Evolutionary conservation across 2,797 vertebrate species (phyloP), one percentile per base, ranked within the genome.

Genomic region (Leuciscus waleckii): DNA sequence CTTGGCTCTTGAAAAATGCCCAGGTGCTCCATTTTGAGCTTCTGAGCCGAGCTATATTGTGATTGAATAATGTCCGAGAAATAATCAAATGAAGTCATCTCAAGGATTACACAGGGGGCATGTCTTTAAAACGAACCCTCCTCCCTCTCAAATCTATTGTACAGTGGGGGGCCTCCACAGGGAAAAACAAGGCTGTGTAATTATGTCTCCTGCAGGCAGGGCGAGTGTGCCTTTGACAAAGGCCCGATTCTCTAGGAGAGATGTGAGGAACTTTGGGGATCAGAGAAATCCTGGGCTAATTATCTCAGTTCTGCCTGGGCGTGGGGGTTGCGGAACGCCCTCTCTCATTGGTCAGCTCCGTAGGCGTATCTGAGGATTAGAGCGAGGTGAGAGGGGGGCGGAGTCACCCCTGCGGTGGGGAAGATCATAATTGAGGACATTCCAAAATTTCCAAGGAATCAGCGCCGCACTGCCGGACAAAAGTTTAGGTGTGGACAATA

Each of bases 281-380:
- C 89, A 91, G 91, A 90, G 84, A 92, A 92, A 86, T 93, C 90
- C 91, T 89, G 88, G 87, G 88, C 93, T 94, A 93, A 95, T 96
- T 95, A 94, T 94, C 91, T 92, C 89, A 92, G 90, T 87, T 92
- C 95, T 91, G 79, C 41, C 83, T 87, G 89, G 88, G 92, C 91
- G 95, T 93, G 84, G 68, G 93, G 86, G 90, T 91, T 91, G 91
- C 83, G 84, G 89, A 32, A 90, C 91, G 92, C 91, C 93, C 91
- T 92, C 92, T 93, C 88, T 93, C 91, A 94, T 93, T 95, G 94
- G 90, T 90, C 91, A 92, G 88, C 93, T 93, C 88, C 85, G 90
- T 91, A 92, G 92, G 92, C 29, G 91, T 93, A 93, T 89, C 84
- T 91, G 79, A 71, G 94, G 95, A 97, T 97, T 97, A 96, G 88